These are phyloP conservation scores for Macrostomum lignano DNA, from an alignment of 1,140 invertebrate genomes.

Conservation along the genomic window DNA sequence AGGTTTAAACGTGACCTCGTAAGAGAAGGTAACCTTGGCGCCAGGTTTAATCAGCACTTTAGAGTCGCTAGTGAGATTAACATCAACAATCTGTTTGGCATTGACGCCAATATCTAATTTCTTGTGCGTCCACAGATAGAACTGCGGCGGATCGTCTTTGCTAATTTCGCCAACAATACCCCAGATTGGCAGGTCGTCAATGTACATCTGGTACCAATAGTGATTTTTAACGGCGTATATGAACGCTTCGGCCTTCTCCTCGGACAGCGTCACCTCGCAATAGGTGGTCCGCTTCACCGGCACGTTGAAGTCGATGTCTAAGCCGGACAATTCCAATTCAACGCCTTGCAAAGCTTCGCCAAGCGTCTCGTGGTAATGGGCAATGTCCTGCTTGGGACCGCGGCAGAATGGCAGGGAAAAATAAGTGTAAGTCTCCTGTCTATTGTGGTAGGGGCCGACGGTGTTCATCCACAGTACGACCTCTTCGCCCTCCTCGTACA, in stretches of 20 bases:
- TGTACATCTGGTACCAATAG: slow-evolving; percentile 99
- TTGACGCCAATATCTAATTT: slow-evolving; percentile 94
- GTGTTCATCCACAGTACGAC: slow-evolving; percentile 99
- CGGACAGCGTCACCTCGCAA: slow-evolving; percentile 48
- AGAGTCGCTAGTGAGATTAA: slow-evolving; percentile 70
- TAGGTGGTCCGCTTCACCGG: slow-evolving; percentile 32
- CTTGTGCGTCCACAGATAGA: slow-evolving; percentile 87
- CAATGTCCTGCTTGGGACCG: slow-evolving; percentile 62
- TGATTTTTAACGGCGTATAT: slow-evolving; percentile 91
- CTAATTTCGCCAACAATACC: slow-evolving; percentile 68
- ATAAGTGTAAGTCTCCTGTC: slow-evolving; percentile 93
- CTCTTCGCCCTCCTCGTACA: slow-evolving; percentile 64
- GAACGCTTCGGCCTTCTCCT: slow-evolving; percentile 63
- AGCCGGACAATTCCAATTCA: slow-evolving; percentile 77
- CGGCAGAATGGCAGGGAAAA: slow-evolving; percentile 85
- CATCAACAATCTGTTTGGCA: slow-evolving; percentile 80
- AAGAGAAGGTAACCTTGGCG: slow-evolving; percentile 61
- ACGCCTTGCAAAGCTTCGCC: slow-evolving; percentile 88
- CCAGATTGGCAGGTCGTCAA: slow-evolving; percentile 92
- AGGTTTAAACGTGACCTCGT: slow-evolving; percentile 74
- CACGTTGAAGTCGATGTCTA: slow-evolving; percentile 65
- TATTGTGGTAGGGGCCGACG: slow-evolving; percentile 92
- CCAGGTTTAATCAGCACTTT: slow-evolving; percentile 48
- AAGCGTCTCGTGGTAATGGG: slow-evolving; percentile 91
- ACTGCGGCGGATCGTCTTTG: slow-evolving; percentile 39